Evolutionary conservation across 2,113 vertebrate genomes (phyloP), one percentile per base, ranked within the genome.

Genomic region (Epinephelus fuscoguttatus): DNA sequence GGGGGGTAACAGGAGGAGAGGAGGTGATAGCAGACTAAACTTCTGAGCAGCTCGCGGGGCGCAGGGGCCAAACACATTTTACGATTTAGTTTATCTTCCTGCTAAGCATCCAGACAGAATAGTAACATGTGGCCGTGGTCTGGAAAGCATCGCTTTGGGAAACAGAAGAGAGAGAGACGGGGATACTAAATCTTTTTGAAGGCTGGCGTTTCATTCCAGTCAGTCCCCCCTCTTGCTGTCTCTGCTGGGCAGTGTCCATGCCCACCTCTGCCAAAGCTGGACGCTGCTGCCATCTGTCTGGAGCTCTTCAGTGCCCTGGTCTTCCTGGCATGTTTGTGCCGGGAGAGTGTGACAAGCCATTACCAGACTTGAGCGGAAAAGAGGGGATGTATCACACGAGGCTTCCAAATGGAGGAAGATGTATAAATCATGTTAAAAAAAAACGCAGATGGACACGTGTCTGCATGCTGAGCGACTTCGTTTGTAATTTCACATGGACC

Each of bases 181-280:
- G 67, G 50, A 75, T 84, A 80, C 71, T 37, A 55, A 70, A 70
- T 37, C 6, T 40, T 15, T 55, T 70, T 40, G 50, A 70, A 64
- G 69, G 68, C 69, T 80, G 14, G 30, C 69, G 78, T 84, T 81
- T 88, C 87, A 82, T 75, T 86, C 37, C 30, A 79, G 69, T 85
- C 63, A 49, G 78, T 72, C 82, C 30, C 18, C 82, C 25, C 18
- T 75, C 75, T 72, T 25, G 50, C 62, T 70, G 77, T 82, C 84
- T 70, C 66, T 67, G 75, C 62, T 33, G 80, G 81, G 80, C 71
- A 79, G 76, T 60, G 61, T 81, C 87, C 82, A 53, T 49, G 82
- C 47, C 80, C 80, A 78, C 86, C 25, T 78, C 83, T 81, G 80
- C 87, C 86, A 86, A 76, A 76, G 80, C 69, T 71, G 70, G 77